Conservation (phyloP, 2,113 vertebrate species). For the Trogon melanurus region DNA sequence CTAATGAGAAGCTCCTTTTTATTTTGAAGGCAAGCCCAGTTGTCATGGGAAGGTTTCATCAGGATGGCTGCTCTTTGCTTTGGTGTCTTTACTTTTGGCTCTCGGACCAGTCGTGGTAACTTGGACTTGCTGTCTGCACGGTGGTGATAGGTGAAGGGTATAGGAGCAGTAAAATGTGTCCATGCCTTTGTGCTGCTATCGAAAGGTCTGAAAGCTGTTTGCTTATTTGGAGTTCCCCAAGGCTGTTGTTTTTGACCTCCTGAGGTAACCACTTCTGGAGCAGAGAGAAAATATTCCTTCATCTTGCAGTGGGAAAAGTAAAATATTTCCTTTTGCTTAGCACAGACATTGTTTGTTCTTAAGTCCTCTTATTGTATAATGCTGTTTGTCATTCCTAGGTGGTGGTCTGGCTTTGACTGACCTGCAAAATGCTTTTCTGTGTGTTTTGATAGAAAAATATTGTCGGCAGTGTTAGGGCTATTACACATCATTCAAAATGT, state of each 20-base stretch:
- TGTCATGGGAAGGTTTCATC: background rate
- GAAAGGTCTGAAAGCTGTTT: background rate
- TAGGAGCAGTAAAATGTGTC: background rate
- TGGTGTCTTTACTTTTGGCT: background rate
- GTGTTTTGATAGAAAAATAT: background rate
- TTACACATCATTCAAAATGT: background rate
- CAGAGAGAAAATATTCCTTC: background rate
- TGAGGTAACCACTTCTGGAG: background rate
- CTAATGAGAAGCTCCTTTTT: background rate
- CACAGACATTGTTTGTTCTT: background rate
- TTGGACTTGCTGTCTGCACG: background rate
- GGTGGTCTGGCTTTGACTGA: background rate
- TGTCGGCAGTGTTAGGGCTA: background rate
- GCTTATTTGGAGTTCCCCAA: background rate
- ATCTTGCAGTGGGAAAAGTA: background rate
- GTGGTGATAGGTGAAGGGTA: background rate
- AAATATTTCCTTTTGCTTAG: background rate
- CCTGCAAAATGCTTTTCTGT: background rate
- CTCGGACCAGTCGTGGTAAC: background rate
- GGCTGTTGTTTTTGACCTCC: background rate
- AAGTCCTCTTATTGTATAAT: background rate
- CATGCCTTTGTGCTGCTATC: background rate
- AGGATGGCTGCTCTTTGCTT: background rate
- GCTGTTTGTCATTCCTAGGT: background rate
- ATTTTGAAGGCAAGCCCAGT: background rate